A percentile compares a stretch with the other conserved stretches of the same genome.
Evolutionary conservation across 2,797 vertebrate species (phyloP).

Genomic region (Eptatretus atami): DNA sequence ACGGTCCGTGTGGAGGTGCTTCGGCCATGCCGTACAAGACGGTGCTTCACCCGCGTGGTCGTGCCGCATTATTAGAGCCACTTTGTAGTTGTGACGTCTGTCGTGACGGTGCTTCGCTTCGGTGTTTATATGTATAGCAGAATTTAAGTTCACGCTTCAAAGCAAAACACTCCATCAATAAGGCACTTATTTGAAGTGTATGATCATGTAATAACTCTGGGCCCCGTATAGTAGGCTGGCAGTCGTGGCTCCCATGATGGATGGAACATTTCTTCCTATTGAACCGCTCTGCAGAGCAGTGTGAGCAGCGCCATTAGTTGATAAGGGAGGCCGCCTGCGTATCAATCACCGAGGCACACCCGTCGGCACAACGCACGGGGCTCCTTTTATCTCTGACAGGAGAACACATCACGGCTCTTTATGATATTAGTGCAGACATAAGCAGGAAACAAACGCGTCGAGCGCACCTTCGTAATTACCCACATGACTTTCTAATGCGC

Average conservation of each 20-base stretch:
- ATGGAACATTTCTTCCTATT: not conserved
- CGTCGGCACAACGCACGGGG: not conserved
- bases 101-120: not conserved
- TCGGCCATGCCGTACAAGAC: no score
- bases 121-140: not conserved
- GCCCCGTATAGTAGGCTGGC: not conserved
- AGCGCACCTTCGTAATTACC: no score
- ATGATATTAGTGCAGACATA: constrained; percentile 5
- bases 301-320: constrained; percentile 5
- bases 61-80: no score
- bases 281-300: not conserved
- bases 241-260: not conserved
- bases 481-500: no score
- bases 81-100: not conserved
- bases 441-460: not conserved
- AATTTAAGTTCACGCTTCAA: constrained; percentile 1
- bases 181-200: constrained; percentile 4
- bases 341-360: constrained; percentile 3
- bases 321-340: constrained; percentile 1
- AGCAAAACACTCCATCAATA: constrained; percentile 3
- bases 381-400: constrained; percentile 3
- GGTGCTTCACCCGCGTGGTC: no score
- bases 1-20: no score
- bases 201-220: constrained; percentile 4
- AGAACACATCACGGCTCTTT: constrained; percentile 4